Conservation (phyloP, 2,113 vertebrate genomes). For the Anoplopoma fimbria region DNA sequence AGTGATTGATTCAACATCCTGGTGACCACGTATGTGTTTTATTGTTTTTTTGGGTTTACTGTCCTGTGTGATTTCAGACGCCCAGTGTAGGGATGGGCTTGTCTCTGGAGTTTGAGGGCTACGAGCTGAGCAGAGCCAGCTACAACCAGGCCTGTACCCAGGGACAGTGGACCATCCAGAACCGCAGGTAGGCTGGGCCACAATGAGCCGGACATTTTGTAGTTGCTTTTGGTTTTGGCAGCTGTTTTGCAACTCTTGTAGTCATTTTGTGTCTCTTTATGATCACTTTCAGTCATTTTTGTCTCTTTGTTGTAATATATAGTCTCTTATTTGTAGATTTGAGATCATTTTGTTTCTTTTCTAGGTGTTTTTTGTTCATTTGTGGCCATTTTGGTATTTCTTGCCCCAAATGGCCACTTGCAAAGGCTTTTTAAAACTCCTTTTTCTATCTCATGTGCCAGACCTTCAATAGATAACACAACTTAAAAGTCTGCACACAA, state of each 20-base stretch:
- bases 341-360: too few species aligned
- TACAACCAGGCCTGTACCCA: constrained; percentile 88
- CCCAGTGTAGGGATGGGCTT: constrained; percentile 87
- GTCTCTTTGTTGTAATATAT: not conserved
- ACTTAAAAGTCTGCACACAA: not conserved
- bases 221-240: not conserved
- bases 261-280: too few species aligned
- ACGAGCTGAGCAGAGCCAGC: constrained; percentile 87
- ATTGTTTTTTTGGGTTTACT: not conserved
- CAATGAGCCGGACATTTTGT: not conserved
- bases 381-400: not conserved
- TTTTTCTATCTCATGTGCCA: not conserved
- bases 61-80: constrained; percentile 79
- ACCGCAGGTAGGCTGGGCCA: constrained; percentile 84
- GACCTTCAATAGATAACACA: not conserved
- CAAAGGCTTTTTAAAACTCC: not conserved
- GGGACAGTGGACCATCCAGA: constrained; percentile 93
- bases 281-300: too few species aligned
- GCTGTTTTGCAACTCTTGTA: too few species aligned
- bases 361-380: too few species aligned
- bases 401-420: not conserved
- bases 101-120: constrained; percentile 91
- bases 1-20: not conserved
- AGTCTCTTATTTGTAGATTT: too few species aligned
- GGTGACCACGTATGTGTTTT: not conserved